Conservation (phyloP, 2,888 invertebrate genomes). For the Exocentrus adspersus region DNA sequence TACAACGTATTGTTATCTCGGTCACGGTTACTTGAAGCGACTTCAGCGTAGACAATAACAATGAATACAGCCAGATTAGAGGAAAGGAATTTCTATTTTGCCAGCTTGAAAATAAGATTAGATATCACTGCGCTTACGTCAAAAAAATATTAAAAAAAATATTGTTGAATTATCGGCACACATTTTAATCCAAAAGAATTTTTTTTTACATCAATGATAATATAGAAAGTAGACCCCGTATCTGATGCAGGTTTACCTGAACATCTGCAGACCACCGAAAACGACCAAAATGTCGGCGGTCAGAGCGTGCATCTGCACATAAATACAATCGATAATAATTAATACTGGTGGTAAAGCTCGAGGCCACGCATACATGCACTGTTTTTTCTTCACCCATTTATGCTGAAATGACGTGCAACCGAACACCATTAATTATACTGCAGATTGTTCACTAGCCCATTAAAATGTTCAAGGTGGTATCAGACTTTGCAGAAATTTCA, state of each 20-base stretch:
- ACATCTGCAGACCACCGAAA: conserved; percentile 12
- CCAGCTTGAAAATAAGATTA: neutral
- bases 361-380: conserved; percentile 1
- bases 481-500: too few species aligned
- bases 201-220: neutral
- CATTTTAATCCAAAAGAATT: neutral
- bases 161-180: neutral
- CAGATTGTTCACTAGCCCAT: neutral
- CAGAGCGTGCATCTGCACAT: conserved; percentile 13
- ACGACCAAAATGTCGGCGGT: conserved; percentile 1
- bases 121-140: neutral
- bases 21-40: neutral
- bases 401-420: neutral
- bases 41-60: neutral
- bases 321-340: conserved; percentile 22
- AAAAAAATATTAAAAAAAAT: too few species aligned
- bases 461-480: too few species aligned
- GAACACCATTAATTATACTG: neutral
- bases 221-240: too few species aligned
- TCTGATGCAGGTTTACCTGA: neutral
- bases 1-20: conserved; percentile 1
- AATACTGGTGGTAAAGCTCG: conserved; percentile 1
- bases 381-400: conserved; percentile 3
- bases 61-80: neutral
- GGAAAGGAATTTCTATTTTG: neutral